Evolutionary conservation across 2,888 invertebrate genomes (phyloP), one percentile per base, ranked within the genome.

Genomic region (Cataglyphis rosenhaueri): DNA sequence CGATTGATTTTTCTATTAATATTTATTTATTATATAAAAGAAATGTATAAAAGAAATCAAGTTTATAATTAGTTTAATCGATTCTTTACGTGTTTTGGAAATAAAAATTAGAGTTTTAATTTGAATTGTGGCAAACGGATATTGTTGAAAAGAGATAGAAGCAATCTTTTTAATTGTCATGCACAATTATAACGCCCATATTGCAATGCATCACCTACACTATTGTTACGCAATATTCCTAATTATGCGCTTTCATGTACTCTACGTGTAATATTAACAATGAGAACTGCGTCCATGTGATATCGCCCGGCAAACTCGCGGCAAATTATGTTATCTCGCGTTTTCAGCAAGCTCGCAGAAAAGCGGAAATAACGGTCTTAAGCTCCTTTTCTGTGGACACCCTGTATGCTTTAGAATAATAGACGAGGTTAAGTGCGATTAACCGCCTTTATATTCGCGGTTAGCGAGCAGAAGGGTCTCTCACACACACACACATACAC

Each of bases 391-490:
- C 78, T 21, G 25, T 44, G 44, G 73, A 71, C 59, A 59, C 12
- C 59, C 52, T 68, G 48, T 83, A 70, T 71, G 86, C 65, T 81
- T 29, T 55, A 57, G 64, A 57, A 57, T 71, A 81, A 57, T 71
- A 81, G 85, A 73, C 78, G 81, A 81, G 35, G 86, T 85, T 86
- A 86, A 88, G 85, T 85, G 91, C 91, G 92, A 92, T 92, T 92
- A 92, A 92, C 86, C 89, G 85, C 79, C 85, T 87, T 88, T 87
- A 86, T 87, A 88, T 87, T 87, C 87, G 89, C 85, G 86, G 89
- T 86, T 83, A 79, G 71, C 75, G 15, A 44, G 66, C 61, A 48
- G 32, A 73, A 62, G 62, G 25, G 29, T 64, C 55, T 18, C 21
- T 21, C 12, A 12, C 10, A 15, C 12, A 41, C 41, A 12, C 41